These are phyloP conservation scores for Platygyra sinensis DNA, from an alignment of 64 coral and sea anemone species.

Conservation along the genomic window DNA sequence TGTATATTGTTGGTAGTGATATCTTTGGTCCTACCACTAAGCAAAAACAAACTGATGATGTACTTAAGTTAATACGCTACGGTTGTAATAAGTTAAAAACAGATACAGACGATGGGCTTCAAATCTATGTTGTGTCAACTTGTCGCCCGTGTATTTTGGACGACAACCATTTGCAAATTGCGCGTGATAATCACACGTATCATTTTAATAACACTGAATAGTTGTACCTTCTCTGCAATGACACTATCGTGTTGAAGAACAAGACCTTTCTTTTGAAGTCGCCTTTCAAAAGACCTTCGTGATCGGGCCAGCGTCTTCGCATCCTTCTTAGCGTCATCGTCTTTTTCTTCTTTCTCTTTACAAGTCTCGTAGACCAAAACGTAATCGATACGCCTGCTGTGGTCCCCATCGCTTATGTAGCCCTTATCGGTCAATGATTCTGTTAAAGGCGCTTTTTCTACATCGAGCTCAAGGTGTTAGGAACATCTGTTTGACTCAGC, in stretches of 20 bases:
- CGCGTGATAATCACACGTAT: too few species aligned
- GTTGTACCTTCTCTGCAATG: slow-evolving; percentile 52
- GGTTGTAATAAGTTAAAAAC: too few species aligned
- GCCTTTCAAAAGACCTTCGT: slow-evolving; percentile 51
- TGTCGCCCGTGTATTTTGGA: too few species aligned
- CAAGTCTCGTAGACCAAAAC: slow-evolving; percentile 63
- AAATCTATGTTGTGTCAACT: too few species aligned
- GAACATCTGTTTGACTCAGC: background rate
- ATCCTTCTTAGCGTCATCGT: slow-evolving; percentile 11
- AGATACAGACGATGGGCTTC: too few species aligned
- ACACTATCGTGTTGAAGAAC: slow-evolving; percentile 15
- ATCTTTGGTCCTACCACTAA: too few species aligned
- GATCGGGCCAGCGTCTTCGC: slow-evolving; percentile 1
- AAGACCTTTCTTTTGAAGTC: slow-evolving; percentile 39
- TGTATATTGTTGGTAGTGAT: too few species aligned
- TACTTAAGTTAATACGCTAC: too few species aligned
- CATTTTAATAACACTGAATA: too few species aligned
- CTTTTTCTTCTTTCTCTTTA: slow-evolving; percentile 55
- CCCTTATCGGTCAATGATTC: background rate
- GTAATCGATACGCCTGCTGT: slow-evolving; percentile 41
- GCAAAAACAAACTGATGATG: too few species aligned
- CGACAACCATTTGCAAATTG: too few species aligned
- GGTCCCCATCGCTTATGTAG: background rate
- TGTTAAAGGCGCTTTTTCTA: background rate
- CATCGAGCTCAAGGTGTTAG: background rate